phyloP scores from a whole-genome alignment of 2,113 vertebrate species.

The Trichomycterus rosablanca region DNA sequence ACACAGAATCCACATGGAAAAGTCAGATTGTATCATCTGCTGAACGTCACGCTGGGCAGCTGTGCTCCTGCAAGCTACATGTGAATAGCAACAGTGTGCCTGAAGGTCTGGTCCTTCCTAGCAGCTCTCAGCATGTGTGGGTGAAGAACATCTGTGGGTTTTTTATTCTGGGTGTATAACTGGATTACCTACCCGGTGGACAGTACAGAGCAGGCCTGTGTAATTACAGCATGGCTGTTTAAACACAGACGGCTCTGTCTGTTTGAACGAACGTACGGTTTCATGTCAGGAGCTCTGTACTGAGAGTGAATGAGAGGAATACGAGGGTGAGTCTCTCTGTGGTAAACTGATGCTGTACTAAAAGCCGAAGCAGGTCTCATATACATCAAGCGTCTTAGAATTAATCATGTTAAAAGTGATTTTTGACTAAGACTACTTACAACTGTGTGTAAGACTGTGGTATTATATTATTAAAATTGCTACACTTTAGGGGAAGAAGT shows the following conservation, averaged over 20 bases:
- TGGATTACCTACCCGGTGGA: slow-evolving; percentile 41
- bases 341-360: slow-evolving; percentile 9
- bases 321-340: too few relatives aligned
- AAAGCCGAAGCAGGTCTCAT: too few relatives aligned
- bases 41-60: slow-evolving; percentile 12
- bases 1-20: too few relatives aligned
- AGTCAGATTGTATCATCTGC: too few relatives aligned
- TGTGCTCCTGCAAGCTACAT: slow-evolving; percentile 20
- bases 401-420: too few relatives aligned
- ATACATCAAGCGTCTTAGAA: too few relatives aligned
- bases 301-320: background rate
- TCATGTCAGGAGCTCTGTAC: slow-evolving; percentile 5
- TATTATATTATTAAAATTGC: too few relatives aligned
- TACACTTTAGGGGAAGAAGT: too few relatives aligned
- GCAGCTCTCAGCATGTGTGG: slow-evolving; percentile 31
- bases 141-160: slow-evolving; percentile 33
- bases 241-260: slow-evolving; percentile 32
- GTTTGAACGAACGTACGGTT: slow-evolving; percentile 23
- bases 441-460: too few relatives aligned
- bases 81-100: slow-evolving; percentile 19
- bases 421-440: too few relatives aligned
- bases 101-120: slow-evolving; percentile 23
- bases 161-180: slow-evolving; percentile 40
- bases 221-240: slow-evolving; percentile 35
- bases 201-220: slow-evolving; percentile 28